Base-by-base conservation (phyloP, 1,140 invertebrate species). In the Elymnias hypermnestra region DNA sequence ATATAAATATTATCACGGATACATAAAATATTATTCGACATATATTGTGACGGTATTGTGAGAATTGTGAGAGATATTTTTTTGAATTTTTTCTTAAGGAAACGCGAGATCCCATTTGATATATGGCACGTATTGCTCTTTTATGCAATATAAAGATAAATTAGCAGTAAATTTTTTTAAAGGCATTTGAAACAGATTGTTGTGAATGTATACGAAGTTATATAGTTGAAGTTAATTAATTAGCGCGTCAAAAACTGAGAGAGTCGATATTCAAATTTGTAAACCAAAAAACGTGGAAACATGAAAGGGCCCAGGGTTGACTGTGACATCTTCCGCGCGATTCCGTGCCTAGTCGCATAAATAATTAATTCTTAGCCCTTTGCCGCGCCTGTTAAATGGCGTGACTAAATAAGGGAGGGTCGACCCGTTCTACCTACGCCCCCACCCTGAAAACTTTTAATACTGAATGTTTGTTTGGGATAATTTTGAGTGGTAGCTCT, bases 281-380 rank as follows among this genome's bases (percentile, higher is more conserved):
- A 36, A 36, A 35, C 29, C 39, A 21, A 53, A 55, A 69, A 58
- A 50, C 46, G 43, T 38, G 47, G 43, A 55, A 66, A 69, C 67
- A 69, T 64, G 49, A 61, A 51, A 50, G 59, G 50, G 60, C 61
- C 58, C 63, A 64, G 52, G 63, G 59, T 54, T 60, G 46, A 36
- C 53, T 57, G 66, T 71, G 71, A 72, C 75, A 73, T 76, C 75
- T 76, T 69, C 65, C 64, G 56, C 63, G 59, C 64, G 65, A 65
- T 56, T 62, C 59, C 57, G 57, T 55, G 63, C 61, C 57, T 67
- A 64, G 60, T 53, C 50, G 51, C 58, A 61, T 81, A 45, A 73
- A 81, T 81, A 72, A 75, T 77, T 77, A 73, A 81, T 73, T 49
- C 54, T 56, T 64, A 77, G 73, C 72, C 76, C 72, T 81, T 77